Base-by-base conservation (phyloP, 2,113 vertebrate species). In the Mungos mungo region DNA sequence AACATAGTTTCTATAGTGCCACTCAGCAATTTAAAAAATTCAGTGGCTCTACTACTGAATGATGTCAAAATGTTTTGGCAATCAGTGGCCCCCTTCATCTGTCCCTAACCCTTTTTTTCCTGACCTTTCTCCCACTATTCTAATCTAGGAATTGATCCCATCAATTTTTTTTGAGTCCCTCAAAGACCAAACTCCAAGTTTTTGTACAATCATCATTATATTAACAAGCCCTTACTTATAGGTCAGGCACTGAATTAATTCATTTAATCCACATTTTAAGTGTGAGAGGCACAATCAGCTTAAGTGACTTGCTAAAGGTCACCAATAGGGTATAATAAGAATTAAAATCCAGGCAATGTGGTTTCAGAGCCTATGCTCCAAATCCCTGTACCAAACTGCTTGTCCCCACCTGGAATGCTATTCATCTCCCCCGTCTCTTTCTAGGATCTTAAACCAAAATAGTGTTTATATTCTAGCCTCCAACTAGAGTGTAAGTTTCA, bases 31-130 rank as follows among this genome's bases (percentile, higher is more conserved):
- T 93, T 74, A 63, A 85, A 80, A 79, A 21, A 1, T 50, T 77
- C 86, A 79, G 11, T 88, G 29, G 2, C 29, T 94, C 29, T 84
- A n/a, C 27, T 93, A 82, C 66, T 33, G 60, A 77, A 82, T 66
- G 92, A 96, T 86, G 52, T 88, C 6, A 45, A 77, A n/a, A 23
- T 91, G 54, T 84, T 95, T 95, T 76, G 66, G 11, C 65, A 93
- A 11, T 97, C 81, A 72, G 2, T 86, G 50, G 3, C 66, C 45
- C 27, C n/a, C 21, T 88, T 81, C 33, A 74, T 76, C 93, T 92
- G 35, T 57, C 31, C 14, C 57, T 95, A 82, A 85, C 5, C 21
- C 14, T 85, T 97, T 82, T 38, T 91, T 82, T 89, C 47, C 47
- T 85, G 31, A 86, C 23, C 33, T 85, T 87, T 86, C 31, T 57